Evolutionary conservation across 2,888 invertebrate genomes (phyloP), one percentile per base, ranked within the genome.

Genomic region (Synanthedon vespiformis): DNA sequence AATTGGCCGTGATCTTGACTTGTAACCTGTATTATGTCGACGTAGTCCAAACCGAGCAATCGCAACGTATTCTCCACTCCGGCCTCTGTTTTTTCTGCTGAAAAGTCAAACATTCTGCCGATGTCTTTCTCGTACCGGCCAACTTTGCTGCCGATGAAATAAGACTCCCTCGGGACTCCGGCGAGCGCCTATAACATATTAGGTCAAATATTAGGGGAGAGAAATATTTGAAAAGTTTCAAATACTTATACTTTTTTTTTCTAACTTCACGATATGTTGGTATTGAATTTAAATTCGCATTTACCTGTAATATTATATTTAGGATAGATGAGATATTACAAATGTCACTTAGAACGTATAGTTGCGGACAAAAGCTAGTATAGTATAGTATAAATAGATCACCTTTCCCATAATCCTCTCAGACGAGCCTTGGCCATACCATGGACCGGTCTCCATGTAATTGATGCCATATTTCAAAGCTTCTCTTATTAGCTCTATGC

Each of bases 391-490:
- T 22, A 22, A 5, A 10, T 34, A 3, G 48, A 49, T 59, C 74
- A 93, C 93, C 89, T 94, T 92, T 58, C 97, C 98, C 18, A 97
- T 80, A 11, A 93, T 88, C 57, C 88, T 89, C 79, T 98, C 97
- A 0, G 97, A 94, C 56, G 89, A 89, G 0, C 97, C 95, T 70
- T 95, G 93, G 0, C 98, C 98, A 70, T 98, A 98, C 92, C 92
- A 98, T 0, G 96, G 96, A 0, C 94, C 94, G 0, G 96, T 97
- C 72, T 98, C 98, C 54, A 98, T 90, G 65, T 95, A 96, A 82
- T 98, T 98, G 14, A 98, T 89, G 5, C 97, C 98, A 44, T 84
- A 87, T 68, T 90, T 92, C 2, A 98, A 72, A 0, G 94, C 93
- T 61, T 91, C 86, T 52, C 89, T 89, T 41, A 98, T 88, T 0